Percentiles rank a stretch among this genome's conserved stretches.
phyloP scores from a whole-genome alignment of 2,888 invertebrate species.

The Sceliomorpha sp. region DNA sequence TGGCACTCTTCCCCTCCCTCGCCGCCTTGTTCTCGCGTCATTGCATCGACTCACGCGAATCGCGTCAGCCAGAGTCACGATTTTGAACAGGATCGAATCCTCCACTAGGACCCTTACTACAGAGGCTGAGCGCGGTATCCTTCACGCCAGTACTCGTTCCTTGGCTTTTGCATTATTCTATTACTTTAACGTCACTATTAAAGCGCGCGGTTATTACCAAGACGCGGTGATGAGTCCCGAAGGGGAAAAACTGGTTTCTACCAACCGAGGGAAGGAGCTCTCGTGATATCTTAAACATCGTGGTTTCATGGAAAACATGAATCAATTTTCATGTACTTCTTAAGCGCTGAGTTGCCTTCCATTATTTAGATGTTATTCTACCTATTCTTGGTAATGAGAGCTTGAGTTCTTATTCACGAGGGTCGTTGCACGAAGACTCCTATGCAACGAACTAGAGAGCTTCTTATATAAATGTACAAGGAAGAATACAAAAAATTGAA shows the following conservation, averaged over 20 bases:
- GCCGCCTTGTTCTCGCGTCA: constrained; percentile 9
- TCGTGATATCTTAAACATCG: constrained; percentile 22
- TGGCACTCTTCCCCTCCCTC: constrained; percentile 20
- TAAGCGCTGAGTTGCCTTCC: constrained; percentile 8
- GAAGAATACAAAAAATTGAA: too few relatives aligned
- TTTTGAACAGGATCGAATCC: constrained; percentile 50
- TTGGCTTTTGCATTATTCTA: constrained; percentile 28
- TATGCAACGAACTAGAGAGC: constrained; percentile 26
- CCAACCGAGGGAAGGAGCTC: not conserved
- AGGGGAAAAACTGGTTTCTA: constrained; percentile 21
- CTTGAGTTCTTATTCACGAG: constrained; percentile 22
- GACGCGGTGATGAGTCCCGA: constrained; percentile 26
- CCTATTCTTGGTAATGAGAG: constrained; percentile 39
- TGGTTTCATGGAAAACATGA: constrained; percentile 30
- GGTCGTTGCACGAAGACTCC: constrained; percentile 32
- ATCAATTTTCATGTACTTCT: constrained; percentile 29
- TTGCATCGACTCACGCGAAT: constrained; percentile 35
- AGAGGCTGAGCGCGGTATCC: constrained; percentile 28
- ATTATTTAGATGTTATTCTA: constrained; percentile 38
- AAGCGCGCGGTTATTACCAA: constrained; percentile 2
- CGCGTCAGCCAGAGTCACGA: constrained; percentile 46
- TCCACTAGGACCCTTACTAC: constrained; percentile 28
- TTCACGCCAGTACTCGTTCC: too few relatives aligned
- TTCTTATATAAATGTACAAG: too few relatives aligned
- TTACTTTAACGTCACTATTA: constrained; percentile 40